These are phyloP conservation scores for Drosophila crucigera DNA, from an alignment of 2,888 invertebrate genomes.

Conservation along the genomic window DNA sequence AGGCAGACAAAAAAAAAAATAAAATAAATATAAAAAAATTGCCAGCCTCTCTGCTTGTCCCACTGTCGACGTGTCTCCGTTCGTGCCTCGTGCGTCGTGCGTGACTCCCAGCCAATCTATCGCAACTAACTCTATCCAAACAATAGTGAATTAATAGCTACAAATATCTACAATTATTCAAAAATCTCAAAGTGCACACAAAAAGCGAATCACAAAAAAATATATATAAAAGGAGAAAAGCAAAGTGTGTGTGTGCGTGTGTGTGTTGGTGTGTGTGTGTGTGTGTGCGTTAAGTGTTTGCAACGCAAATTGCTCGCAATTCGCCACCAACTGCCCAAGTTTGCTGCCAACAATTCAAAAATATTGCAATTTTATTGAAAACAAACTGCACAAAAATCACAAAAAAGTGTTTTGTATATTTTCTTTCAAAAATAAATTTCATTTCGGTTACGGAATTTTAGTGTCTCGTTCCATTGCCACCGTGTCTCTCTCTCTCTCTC, in stretches of 20 bases:
- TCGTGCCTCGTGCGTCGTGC: conserved; percentile 54
- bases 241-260: conserved; percentile 67
- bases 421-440: conserved; percentile 44
- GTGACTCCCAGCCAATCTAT: conserved; percentile 35
- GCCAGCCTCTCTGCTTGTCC: conserved; percentile 47
- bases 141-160: conserved; percentile 38
- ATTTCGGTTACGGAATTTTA: conserved; percentile 76
- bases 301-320: conserved; percentile 32
- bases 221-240: conserved; percentile 35
- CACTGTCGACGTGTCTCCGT: conserved; percentile 73
- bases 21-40: conserved; percentile 35
- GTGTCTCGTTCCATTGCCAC: conserved; percentile 69
- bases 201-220: conserved; percentile 58
- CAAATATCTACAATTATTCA: conserved; percentile 36
- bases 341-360: conserved; percentile 11
- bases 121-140: conserved; percentile 33
- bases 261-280: conserved; percentile 36
- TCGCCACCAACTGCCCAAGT: conserved; percentile 17
- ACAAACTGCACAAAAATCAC: conserved; percentile 18
- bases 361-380: conserved; percentile 2
- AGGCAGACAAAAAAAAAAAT: conserved; percentile 16
- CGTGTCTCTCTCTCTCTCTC: conserved; percentile 33
- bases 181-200: conserved; percentile 45
- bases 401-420: conserved; percentile 24
- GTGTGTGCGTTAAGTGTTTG: conserved; percentile 44